phyloP scores from a whole-genome alignment of 2,113 vertebrate genomes.

The Gila orcuttii region DNA sequence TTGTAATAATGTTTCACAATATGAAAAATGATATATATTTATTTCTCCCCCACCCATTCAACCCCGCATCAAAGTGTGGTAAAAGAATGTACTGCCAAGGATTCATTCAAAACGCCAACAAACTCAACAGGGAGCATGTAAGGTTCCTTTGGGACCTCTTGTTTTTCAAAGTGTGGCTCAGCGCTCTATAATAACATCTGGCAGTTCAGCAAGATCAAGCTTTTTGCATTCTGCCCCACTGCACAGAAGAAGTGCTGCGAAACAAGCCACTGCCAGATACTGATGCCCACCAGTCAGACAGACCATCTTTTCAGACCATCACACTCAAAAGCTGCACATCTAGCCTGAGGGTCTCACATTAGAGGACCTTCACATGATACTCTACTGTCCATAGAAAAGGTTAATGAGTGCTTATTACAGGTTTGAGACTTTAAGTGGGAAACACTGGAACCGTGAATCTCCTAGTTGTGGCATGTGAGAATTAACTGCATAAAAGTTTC shows the following conservation, averaged over 20 bases:
- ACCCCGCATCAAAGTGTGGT: neutral
- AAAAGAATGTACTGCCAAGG: neutral
- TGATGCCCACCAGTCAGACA: neutral
- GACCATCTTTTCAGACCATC: neutral
- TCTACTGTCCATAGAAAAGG: neutral
- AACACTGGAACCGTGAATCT: neutral
- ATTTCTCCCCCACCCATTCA: neutral
- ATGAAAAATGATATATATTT: no score
- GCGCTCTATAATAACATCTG: neutral
- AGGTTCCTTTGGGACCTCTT: slow-evolving; percentile 17
- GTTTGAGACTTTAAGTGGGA: neutral
- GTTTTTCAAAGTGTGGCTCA: slow-evolving; percentile 15
- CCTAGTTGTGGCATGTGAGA: neutral
- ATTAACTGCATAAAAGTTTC: neutral
- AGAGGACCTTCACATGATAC: neutral
- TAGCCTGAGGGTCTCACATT: neutral
- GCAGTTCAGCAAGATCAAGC: slow-evolving; percentile 31
- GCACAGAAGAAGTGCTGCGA: neutral
- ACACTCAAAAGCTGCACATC: neutral
- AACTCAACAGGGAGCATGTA: slow-evolving; percentile 2
- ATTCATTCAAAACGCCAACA: slow-evolving; percentile 16
- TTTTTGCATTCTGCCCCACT: neutral
- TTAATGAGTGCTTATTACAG: neutral
- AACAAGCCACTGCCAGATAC: neutral
- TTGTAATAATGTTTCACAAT: neutral